phyloP scores from a whole-genome alignment of 1,140 invertebrate genomes.

The Pteromalus puparum region DNA sequence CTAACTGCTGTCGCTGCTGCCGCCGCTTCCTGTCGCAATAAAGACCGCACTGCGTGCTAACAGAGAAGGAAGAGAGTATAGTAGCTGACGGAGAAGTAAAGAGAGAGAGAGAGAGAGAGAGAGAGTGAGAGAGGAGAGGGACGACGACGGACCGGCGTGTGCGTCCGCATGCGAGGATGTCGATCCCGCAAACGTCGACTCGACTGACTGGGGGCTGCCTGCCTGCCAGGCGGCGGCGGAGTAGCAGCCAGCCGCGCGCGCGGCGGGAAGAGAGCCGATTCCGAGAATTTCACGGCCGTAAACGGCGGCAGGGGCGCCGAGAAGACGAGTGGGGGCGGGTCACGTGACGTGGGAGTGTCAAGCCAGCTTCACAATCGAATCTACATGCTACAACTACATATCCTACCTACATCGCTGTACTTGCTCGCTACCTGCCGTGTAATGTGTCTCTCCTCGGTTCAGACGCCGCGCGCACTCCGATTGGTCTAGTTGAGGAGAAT shows the following conservation, averaged over 20 bases:
- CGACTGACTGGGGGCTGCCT: conserved; percentile 40
- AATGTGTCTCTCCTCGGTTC: too few species aligned
- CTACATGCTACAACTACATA: too few species aligned
- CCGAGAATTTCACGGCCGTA: conserved; percentile 66
- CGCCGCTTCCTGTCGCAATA: not conserved
- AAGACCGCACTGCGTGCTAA: conserved; percentile 9
- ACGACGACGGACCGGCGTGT: conserved; percentile 15
- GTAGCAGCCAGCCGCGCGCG: conserved; percentile 53
- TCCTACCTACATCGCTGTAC: too few species aligned
- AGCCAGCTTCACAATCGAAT: conserved; percentile 5
- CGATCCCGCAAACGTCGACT: conserved; percentile 44
- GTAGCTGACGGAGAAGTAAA: not conserved
- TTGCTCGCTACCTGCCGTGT: too few species aligned
- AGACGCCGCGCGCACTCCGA: too few species aligned
- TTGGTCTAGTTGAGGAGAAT: too few species aligned
- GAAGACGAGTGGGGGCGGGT: conserved; percentile 52
- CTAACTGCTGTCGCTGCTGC: not conserved
- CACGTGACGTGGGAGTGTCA: conserved; percentile 58
- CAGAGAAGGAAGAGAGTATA: not conserved
- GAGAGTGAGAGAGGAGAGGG: not conserved
- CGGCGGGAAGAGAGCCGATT: conserved; percentile 60
- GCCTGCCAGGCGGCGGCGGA: conserved; percentile 47
- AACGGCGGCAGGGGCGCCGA: conserved; percentile 57
- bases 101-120: not conserved
- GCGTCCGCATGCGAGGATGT: conserved; percentile 41